Evolutionary conservation across 1,140 invertebrate species (phyloP).

Genomic region (Muscidifurax raptorellus): DNA sequence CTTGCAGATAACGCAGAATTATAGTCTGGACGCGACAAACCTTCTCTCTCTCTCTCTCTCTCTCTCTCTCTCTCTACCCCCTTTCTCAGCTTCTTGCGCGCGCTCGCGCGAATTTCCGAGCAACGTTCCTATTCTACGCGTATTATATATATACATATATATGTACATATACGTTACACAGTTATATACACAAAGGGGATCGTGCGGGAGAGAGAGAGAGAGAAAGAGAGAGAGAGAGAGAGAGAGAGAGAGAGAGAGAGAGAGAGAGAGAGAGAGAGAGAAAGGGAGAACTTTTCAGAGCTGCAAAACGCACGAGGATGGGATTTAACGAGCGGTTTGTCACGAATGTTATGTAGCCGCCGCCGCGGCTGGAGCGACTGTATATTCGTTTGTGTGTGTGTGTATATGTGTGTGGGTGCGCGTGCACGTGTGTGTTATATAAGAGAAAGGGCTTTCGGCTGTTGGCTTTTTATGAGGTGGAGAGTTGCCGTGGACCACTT

Average conservation of each 20-base stretch:
- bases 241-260: background rate
- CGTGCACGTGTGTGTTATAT: background rate
- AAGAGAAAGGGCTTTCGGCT: background rate
- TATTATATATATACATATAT: no score
- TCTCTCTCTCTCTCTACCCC: background rate
- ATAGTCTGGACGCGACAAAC: slow-evolving; percentile 58
- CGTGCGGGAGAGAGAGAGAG: background rate
- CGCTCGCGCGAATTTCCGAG: background rate
- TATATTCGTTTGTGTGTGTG: no score
- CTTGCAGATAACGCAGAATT: slow-evolving; percentile 70
- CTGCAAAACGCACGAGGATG: background rate
- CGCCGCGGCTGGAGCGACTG: no score
- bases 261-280: background rate
- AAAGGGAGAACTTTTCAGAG: background rate
- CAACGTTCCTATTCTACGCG: background rate
- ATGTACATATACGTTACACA: background rate
- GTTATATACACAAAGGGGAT: background rate
- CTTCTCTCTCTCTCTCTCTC: slow-evolving; percentile 47
- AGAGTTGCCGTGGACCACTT: background rate
- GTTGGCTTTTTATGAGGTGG: background rate
- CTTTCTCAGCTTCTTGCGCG: slow-evolving; percentile 14
- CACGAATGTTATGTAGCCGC: slow-evolving; percentile 18
- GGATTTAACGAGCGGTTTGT: slow-evolving; percentile 33
- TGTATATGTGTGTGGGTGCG: no score
- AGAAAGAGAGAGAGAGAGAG: background rate